phyloP scores from a whole-genome alignment of 2,797 vertebrate genomes.

The Aphelocoma californica region DNA sequence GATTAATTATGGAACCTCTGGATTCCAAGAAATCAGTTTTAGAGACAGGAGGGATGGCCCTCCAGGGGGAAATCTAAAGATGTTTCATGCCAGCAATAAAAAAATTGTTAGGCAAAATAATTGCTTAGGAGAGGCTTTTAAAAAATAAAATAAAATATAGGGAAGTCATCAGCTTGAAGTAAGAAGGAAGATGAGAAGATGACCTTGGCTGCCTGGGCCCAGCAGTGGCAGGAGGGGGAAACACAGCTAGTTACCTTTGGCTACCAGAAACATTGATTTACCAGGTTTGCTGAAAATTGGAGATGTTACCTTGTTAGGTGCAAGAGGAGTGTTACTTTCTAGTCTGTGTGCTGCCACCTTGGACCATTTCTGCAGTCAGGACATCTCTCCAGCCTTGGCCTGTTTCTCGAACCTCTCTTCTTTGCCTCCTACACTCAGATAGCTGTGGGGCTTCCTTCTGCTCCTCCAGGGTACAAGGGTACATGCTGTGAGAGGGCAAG shows the following conservation, averaged over 20 bases:
- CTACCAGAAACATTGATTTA: background rate
- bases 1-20: constrained; percentile 23
- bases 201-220: background rate
- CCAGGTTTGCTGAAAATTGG: background rate
- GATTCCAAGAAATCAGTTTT: background rate
- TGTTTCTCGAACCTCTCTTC: background rate
- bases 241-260: background rate
- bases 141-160: background rate
- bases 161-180: background rate
- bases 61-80: background rate
- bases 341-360: background rate
- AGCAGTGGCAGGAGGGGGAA: background rate
- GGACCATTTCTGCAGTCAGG: background rate
- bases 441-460: background rate
- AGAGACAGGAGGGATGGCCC: background rate
- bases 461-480: background rate
- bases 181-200: background rate
- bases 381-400: background rate
- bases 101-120: constrained; percentile 12
- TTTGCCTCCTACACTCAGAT: background rate
- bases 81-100: background rate
- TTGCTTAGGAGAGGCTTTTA: background rate
- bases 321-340: background rate
- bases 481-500: background rate
- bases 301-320: background rate